Conservation (phyloP, 2,888 invertebrate species). For the Melipona beecheii region DNA sequence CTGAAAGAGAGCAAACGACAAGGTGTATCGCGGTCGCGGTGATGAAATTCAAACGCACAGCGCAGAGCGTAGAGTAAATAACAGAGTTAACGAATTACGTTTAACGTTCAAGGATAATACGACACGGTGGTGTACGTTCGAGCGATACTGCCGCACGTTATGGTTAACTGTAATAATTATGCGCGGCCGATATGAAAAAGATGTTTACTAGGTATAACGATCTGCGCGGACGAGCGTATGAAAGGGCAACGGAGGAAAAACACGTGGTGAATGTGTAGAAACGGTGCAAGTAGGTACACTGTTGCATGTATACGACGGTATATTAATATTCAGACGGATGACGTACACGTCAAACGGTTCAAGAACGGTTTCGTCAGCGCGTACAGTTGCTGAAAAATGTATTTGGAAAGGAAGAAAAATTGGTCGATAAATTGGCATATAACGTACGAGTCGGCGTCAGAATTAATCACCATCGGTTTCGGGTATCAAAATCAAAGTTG, state of each 20-base stretch:
- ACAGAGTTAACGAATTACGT: not conserved
- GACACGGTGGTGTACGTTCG: not conserved
- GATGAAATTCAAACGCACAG: not conserved
- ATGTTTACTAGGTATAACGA: not conserved
- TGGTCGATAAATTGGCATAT: not conserved
- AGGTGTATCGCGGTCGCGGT: not conserved
- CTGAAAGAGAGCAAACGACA: not conserved
- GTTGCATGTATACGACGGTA: not conserved
- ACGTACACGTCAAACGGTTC: not conserved
- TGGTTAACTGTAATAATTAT: not conserved
- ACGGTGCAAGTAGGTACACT: not conserved
- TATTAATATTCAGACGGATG: not conserved
- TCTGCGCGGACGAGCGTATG: not conserved
- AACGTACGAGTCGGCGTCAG: too few species aligned
- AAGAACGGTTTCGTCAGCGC: too few species aligned
- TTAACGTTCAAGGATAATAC: not conserved
- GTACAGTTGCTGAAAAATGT: too few species aligned
- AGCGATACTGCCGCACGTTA: not conserved
- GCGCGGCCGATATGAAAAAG: not conserved
- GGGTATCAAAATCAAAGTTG: not conserved
- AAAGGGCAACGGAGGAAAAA: not conserved
- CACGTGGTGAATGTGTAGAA: not conserved
- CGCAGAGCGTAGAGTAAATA: not conserved
- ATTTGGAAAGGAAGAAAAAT: not conserved
- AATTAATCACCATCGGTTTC: not conserved